These are phyloP conservation scores for Poecilobothrus nobilitatus DNA, from an alignment of 2,888 invertebrate genomes.

Conservation along the genomic window DNA sequence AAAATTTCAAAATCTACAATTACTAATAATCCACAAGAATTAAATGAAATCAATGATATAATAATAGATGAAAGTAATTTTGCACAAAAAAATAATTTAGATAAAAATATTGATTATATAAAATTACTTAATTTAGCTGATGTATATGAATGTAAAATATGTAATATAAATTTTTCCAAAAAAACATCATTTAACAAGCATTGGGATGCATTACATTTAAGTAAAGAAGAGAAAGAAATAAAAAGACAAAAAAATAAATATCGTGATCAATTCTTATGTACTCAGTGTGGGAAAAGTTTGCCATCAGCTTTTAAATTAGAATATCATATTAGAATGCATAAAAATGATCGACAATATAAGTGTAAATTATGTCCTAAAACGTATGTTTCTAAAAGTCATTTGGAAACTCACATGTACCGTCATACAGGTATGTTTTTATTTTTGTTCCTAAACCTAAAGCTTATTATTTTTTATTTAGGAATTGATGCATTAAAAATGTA, in stretches of 20 bases:
- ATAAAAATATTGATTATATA: background rate
- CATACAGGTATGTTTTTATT: background rate
- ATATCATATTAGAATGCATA: background rate
- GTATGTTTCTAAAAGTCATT: background rate
- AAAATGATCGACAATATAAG: background rate
- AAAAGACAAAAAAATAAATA: background rate
- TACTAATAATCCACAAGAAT: background rate
- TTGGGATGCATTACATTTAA: background rate
- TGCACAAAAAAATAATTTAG: background rate
- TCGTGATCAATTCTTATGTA: background rate
- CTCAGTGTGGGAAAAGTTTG: background rate
- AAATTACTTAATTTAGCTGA: background rate
- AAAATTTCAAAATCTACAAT: background rate
- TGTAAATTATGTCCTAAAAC: background rate
- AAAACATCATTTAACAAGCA: background rate
- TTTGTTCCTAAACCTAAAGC: background rate
- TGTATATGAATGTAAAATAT: background rate
- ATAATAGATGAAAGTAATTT: background rate
- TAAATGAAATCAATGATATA: background rate
- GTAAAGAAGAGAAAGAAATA: background rate
- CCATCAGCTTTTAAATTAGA: background rate
- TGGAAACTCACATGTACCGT: background rate
- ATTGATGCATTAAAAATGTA: background rate
- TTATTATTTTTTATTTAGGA: background rate
- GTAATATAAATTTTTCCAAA: background rate